Evolutionary conservation across 64 coral and sea anemone species (phyloP), one percentile per base, ranked within the genome.

Genomic region (Dendrophyllia cribrosa): DNA sequence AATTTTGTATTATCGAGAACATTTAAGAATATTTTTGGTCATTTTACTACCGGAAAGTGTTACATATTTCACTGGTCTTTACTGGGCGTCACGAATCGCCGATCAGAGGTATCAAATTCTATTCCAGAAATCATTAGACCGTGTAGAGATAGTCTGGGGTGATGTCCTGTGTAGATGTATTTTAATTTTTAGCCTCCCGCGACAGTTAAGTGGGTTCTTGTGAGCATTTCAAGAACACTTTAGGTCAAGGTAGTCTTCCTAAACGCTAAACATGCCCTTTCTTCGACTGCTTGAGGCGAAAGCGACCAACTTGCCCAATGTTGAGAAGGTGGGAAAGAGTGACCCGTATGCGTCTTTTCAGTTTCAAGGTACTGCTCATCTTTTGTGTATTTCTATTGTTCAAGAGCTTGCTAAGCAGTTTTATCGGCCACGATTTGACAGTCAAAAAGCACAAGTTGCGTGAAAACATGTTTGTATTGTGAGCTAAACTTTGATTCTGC

Each of bases 221-320:
- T 7, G 9, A 15, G 19, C 46, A 64, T 75, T 75, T 48, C 43
- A 46, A 48, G 80, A 49, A 77, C 20, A 13, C 74, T 24, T 77
- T 26, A 77, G 50, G 16, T 83, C 43, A 64, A 66, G 15, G 2
- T 67, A 6, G 45, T 6, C 44, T 50, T 17, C 16, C 6, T 75
- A 16, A 49, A 20, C 9, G 19, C 1, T 44, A 84, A 67, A 15
- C 17, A 84, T 84, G 80, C n/a, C 80, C 26, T 24, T 74, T 9
- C 77, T 94, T 14, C 86, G 86, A 19, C 51, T 89, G 6, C 43
- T 59, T 14, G 86, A 84, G n/a, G 51, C 89, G 0, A 82, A 75
- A 53, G 92, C 77, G 21, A 88, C 87, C 24, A 94, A 94, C 16
- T 52, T 94, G 17, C 92, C 92, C 1, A 89, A 83, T 68, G 78